Base-by-base conservation (phyloP, 2,113 vertebrate species). In the Amphiprion percula region DNA sequence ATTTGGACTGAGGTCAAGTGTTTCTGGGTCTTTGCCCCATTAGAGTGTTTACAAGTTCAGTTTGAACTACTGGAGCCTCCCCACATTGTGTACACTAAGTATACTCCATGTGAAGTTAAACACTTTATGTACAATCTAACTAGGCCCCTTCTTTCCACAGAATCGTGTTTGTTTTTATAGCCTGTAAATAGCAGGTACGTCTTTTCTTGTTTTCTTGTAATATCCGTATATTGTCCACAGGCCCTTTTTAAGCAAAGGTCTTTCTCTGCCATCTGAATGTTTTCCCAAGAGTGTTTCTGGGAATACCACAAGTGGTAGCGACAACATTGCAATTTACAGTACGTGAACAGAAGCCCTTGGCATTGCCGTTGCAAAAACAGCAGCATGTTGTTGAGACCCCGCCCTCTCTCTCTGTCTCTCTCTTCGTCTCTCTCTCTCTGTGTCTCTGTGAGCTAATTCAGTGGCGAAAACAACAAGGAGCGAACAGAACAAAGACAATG, bases 391-490 rank as follows among this genome's bases (percentile, higher is more conserved):
- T 83, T 65, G 74, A 79, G 81, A 78, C 59, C 72, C 53, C 33
- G 77, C 74, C 77, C 56, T 80, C 75, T 78, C 37, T 56, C 44
- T 83, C 63, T 52, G 62, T 68, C 67, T 50, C 62, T 72, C n/a
- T 54, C 54, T 69, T 39, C 44, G 39, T n/a, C 37, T 50, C 67
- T 37, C 21, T 17, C 21, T 65, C 39, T 55, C 55, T 65, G 33
- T 46, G 44, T 85, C 50, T 83, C 77, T 88, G 72, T 89, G 91
- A 91, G 83, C 88, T 90, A 90, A 92, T 93, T 93, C 90, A 92
- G 79, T 87, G 79, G 85, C 84, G 83, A 62, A 78, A 91, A 91
- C 90, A 92, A 94, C 91, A 92, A 88, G 88, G 73, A 86, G 83
- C 52, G 53, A 82, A 83, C 78, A 82, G 82, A 86, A 91, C 86